Conservation (phyloP, 2,113 vertebrate species). For the Epinephelus cyanopodus region DNA sequence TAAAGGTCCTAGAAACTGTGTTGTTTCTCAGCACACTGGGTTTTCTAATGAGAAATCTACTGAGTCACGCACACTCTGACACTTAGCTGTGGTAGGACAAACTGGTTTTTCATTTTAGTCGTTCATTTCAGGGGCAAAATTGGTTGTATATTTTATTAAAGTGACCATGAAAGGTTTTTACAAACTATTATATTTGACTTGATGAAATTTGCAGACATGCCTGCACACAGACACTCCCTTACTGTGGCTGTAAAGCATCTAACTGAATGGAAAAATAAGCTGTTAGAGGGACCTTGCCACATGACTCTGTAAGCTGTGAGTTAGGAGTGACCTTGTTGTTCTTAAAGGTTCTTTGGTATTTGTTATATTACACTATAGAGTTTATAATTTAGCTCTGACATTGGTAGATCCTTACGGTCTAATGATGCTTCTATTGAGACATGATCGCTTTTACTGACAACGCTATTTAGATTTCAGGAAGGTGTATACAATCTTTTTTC, state of each 20-base stretch:
- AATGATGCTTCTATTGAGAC: not conserved
- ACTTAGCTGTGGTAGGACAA: not conserved
- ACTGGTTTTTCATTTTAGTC: conserved; percentile 8
- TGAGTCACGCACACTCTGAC: conserved; percentile 15
- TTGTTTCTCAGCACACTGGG: not conserved
- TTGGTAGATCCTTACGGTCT: not conserved
- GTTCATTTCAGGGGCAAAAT: not conserved
- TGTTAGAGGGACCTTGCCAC: not conserved
- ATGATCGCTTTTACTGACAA: not conserved
- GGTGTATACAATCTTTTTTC: not conserved
- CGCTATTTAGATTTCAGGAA: not conserved
- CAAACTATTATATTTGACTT: conserved; percentile 26
- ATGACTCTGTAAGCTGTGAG: not conserved
- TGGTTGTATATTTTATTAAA: conserved; percentile 35
- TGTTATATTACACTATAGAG: not conserved
- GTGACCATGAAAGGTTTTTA: conserved; percentile 28
- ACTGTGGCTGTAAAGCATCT: conserved; percentile 15
- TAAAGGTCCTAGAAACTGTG: not conserved
- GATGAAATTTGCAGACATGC: conserved; percentile 40
- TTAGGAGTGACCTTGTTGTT: conserved; percentile 1
- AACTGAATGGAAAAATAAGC: conserved; percentile 13
- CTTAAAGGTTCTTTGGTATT: conserved; percentile 4
- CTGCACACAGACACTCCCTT: not conserved
- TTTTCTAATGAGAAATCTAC: conserved; percentile 3
- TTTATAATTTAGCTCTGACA: not conserved